Evolutionary conservation across 2,797 vertebrate species (phyloP).

Genomic region (Sebastes oblongus): DNA sequence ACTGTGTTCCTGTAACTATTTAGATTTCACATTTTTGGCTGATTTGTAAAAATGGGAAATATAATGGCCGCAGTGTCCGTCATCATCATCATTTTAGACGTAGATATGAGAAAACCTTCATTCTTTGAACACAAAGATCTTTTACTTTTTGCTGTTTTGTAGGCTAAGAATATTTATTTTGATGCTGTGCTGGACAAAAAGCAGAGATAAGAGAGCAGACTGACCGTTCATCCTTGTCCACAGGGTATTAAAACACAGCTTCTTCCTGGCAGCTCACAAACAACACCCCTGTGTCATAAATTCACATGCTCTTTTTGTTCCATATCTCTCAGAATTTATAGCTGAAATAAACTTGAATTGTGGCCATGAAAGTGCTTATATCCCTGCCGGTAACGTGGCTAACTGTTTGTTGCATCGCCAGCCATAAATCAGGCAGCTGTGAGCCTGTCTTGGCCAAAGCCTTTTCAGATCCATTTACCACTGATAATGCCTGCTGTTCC

Average conservation of each 20-base stretch:
- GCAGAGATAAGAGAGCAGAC: constrained; percentile 40
- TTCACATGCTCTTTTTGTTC: constrained; percentile 61
- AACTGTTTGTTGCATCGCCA: constrained; percentile 63
- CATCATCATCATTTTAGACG: not conserved
- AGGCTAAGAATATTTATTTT: constrained; percentile 38
- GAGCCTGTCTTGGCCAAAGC: constrained; percentile 53
- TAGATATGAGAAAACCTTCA: not conserved
- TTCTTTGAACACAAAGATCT: not conserved
- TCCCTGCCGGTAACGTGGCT: constrained; percentile 55
- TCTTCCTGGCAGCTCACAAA: constrained; percentile 61
- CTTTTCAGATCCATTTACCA: constrained; percentile 74
- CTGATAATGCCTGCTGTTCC: constrained; percentile 71
- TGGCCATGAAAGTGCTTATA: constrained; percentile 77
- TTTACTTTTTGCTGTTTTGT: constrained; percentile 17
- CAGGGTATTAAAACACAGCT: constrained; percentile 64
- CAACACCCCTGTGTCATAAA: constrained; percentile 65
- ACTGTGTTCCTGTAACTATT: not conserved
- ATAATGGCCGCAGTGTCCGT: not conserved
- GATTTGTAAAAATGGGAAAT: not conserved
- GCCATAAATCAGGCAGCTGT: constrained; percentile 66
- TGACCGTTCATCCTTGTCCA: constrained; percentile 59
- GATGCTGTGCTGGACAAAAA: constrained; percentile 23
- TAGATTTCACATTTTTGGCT: not conserved
- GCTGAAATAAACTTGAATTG: constrained; percentile 78
- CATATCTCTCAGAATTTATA: constrained; percentile 70